phyloP scores from a whole-genome alignment of 1,140 invertebrate species.

The Yoshiicerus persimilis region DNA sequence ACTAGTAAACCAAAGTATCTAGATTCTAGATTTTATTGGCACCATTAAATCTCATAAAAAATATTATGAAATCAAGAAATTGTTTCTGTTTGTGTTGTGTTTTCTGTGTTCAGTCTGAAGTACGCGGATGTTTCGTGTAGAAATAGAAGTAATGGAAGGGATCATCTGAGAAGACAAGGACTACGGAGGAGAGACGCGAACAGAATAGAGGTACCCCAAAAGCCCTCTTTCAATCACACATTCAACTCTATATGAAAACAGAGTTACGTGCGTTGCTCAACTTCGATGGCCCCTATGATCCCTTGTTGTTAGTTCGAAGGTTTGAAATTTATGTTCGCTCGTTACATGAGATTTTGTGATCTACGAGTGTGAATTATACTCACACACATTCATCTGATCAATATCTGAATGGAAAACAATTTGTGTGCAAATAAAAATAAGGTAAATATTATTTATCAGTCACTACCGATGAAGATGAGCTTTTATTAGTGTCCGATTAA shows the following conservation, averaged over 20 bases:
- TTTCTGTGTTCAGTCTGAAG: not conserved
- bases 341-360: not conserved
- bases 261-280: not conserved
- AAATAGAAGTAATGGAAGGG: not conserved
- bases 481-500: too few species aligned
- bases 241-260: constrained; percentile 30
- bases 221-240: constrained; percentile 45
- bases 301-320: constrained; percentile 5
- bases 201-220: constrained; percentile 36
- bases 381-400: not conserved
- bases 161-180: not conserved
- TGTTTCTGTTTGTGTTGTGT: not conserved
- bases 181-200: constrained; percentile 7
- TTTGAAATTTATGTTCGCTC: constrained; percentile 21
- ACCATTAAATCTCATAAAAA: too few species aligned
- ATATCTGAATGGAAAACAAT: not conserved
- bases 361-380: not conserved
- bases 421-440: too few species aligned
- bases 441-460: too few species aligned
- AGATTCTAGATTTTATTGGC: too few species aligned
- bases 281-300: constrained; percentile 29
- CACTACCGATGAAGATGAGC: too few species aligned
- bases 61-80: too few species aligned
- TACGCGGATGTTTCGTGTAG: not conserved
- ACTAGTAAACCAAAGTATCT: too few species aligned